phyloP scores from a whole-genome alignment of 2,888 invertebrate genomes.

The Coenonympha glycerion region DNA sequence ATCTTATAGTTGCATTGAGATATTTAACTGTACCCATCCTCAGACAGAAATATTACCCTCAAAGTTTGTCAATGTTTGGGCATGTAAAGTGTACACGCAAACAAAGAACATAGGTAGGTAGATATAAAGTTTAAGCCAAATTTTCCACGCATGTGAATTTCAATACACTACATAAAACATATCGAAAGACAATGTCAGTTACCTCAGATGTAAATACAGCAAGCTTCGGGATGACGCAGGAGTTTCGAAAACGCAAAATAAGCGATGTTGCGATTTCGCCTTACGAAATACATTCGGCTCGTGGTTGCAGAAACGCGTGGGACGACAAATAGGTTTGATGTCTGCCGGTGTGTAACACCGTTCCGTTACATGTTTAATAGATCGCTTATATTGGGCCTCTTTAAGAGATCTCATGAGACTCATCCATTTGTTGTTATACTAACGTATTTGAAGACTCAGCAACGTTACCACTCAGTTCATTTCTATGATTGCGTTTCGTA shows the following conservation, averaged over 20 bases:
- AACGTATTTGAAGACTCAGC: no score
- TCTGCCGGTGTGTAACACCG: slow-evolving; percentile 46
- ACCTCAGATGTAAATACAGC: slow-evolving; percentile 41
- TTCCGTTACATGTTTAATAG: slow-evolving; percentile 32
- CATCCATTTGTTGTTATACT: neutral
- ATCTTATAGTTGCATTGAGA: neutral
- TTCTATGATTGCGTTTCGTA: no score
- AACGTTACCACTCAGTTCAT: no score
- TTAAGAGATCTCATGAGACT: neutral
- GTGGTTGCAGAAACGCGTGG: slow-evolving; percentile 70
- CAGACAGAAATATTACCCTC: no score
- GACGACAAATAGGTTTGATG: slow-evolving; percentile 70
- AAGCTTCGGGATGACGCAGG: slow-evolving; percentile 65
- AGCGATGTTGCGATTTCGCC: slow-evolving; percentile 70
- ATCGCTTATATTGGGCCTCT: slow-evolving; percentile 14
- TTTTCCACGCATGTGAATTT: neutral
- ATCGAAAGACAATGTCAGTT: slow-evolving; percentile 20
- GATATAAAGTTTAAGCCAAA: no score
- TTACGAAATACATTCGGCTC: slow-evolving; percentile 68
- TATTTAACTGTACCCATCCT: no score
- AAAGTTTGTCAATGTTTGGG: neutral
- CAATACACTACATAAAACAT: neutral
- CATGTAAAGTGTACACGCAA: neutral
- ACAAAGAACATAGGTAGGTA: neutral
- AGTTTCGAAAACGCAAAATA: slow-evolving; percentile 74